phyloP scores from a whole-genome alignment of 2,113 vertebrate species.

The Gyps fulvus region DNA sequence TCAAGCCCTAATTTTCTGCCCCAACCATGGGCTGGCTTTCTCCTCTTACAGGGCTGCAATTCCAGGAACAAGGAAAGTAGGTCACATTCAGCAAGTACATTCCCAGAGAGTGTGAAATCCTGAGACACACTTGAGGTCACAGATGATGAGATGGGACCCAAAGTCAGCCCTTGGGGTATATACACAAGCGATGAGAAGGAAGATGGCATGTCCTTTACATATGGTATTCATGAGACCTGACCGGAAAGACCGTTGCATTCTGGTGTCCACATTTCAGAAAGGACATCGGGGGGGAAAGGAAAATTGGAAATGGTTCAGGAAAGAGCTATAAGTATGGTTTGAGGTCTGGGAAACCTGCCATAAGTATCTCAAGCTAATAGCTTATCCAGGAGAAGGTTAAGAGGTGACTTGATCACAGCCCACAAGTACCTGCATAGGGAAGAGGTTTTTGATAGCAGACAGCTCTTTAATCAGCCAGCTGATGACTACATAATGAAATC shows the following conservation, averaged over 20 bases:
- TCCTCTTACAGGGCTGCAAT: not conserved
- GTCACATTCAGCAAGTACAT: not conserved
- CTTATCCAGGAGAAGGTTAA: constrained; percentile 31
- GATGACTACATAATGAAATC: not conserved
- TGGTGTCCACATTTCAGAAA: not conserved
- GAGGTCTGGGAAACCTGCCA: constrained; percentile 45
- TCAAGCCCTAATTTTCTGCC: not conserved
- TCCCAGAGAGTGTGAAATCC: not conserved
- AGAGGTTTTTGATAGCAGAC: constrained; percentile 10
- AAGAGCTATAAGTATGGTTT: not conserved
- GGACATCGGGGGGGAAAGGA: not conserved
- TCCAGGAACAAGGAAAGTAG: not conserved
- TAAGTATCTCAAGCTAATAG: constrained; percentile 3
- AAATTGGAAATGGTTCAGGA: constrained; percentile 6
- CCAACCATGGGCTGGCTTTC: not conserved
- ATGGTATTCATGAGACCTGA: not conserved
- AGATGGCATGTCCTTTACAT: accelerated
- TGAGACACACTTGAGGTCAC: not conserved
- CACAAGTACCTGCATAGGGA: not conserved
- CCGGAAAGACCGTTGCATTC: accelerated
- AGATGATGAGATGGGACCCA: not conserved
- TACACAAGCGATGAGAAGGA: accelerated
- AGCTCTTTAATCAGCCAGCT: constrained; percentile 13
- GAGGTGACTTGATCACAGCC: not conserved
- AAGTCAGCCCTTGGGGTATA: not conserved